These are phyloP conservation scores for Ectemnius lituratus DNA, from an alignment of 2,888 invertebrate genomes.

Conservation along the genomic window DNA sequence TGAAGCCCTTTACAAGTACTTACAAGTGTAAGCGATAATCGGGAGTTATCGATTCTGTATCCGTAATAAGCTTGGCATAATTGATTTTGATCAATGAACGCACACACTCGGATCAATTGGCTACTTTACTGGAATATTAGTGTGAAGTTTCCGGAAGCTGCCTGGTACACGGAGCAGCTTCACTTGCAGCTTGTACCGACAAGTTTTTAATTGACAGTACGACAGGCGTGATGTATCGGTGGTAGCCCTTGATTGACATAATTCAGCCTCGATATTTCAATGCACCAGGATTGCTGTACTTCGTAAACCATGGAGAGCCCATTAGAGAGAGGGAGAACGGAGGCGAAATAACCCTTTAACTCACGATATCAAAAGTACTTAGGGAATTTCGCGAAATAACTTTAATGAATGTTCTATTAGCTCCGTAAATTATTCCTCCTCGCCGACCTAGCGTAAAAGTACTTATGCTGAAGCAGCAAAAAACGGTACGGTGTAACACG, in stretches of 20 bases:
- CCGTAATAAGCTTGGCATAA: neutral
- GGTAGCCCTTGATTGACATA: constrained; percentile 44
- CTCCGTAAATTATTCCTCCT: too few relatives aligned
- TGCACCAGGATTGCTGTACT: neutral
- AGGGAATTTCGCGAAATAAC: constrained; percentile 45
- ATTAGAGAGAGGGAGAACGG: neutral
- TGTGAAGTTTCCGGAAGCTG: neutral
- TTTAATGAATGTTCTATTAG: constrained; percentile 50
- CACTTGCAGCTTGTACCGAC: constrained; percentile 3
- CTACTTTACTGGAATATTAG: neutral
- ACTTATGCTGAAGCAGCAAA: constrained; percentile 28
- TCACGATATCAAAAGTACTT: constrained; percentile 23
- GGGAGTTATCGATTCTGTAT: neutral
- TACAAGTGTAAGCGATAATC: neutral
- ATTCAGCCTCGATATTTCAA: constrained; percentile 40
- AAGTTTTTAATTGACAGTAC: constrained; percentile 53
- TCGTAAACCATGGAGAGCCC: too few relatives aligned
- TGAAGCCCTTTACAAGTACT: neutral
- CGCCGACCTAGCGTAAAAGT: constrained; percentile 28
- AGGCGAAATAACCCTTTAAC: constrained; percentile 16
- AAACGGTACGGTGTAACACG: neutral
- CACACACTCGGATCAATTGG: neutral
- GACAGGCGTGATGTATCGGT: constrained; percentile 36
- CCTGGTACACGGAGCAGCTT: neutral
- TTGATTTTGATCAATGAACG: constrained; percentile 3